These are phyloP conservation scores for Echinarachnius parma DNA, from an alignment of 53 echinoderm and acorn worm genomes.

Conservation along the genomic window DNA sequence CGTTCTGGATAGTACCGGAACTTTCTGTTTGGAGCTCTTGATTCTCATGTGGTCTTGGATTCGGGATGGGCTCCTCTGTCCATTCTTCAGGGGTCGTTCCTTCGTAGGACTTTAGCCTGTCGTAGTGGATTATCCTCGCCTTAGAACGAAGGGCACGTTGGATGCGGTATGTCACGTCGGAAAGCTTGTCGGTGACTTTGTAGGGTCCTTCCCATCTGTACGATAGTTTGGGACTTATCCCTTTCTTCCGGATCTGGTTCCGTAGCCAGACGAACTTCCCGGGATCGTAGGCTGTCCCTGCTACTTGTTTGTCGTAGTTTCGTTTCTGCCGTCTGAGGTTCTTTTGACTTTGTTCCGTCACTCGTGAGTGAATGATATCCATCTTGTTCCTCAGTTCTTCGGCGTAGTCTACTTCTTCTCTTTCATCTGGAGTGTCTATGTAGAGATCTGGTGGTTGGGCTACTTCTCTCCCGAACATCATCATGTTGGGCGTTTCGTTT, in stretches of 20 bases:
- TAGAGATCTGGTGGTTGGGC: no score
- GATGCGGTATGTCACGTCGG: constrained; percentile 45
- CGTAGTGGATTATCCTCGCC: constrained; percentile 41
- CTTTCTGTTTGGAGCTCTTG: no score
- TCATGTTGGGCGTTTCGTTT: no score
- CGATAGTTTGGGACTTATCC: constrained; percentile 17
- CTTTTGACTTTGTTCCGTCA: constrained; percentile 6
- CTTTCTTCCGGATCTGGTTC: constrained; percentile 26
- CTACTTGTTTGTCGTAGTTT: constrained; percentile 46
- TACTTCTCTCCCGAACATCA: no score
- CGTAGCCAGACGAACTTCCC: constrained; percentile 51
- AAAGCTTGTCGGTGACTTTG: constrained; percentile 12
- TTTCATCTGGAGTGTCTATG: no score
- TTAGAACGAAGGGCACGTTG: constrained; percentile 18
- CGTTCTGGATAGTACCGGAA: no score
- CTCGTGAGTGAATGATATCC: no score
- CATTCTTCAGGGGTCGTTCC: no score
- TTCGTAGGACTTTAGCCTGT: constrained; percentile 47
- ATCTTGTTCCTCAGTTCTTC: no score
- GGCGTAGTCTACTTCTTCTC: no score
- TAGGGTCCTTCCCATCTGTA: constrained; percentile 52
- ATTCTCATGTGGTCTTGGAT: no score
- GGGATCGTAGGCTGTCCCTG: background rate
- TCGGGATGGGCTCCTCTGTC: no score
- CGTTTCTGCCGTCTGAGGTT: constrained; percentile 40